Evolutionary conservation across 2,113 vertebrate species (phyloP), one percentile per base, ranked within the genome.

Genomic region (Dromiciops gliroides): DNA sequence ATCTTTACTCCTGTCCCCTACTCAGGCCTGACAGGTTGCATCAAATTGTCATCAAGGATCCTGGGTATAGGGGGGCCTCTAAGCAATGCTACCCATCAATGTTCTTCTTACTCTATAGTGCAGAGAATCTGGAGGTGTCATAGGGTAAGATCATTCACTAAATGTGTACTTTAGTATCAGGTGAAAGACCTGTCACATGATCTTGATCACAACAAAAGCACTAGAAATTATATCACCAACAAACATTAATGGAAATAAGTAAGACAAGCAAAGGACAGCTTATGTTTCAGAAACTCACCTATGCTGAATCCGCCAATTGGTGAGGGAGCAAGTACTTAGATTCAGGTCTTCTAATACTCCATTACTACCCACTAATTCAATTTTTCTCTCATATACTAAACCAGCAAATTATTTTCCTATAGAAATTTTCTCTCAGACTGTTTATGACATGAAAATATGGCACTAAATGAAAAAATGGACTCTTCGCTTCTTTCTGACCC

Each of bases 401-500:
- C 6, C 90, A 8, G 0, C 2, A 91, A 89, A 28, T 94, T 95
- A 92, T 67, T 96, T 96, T 92, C 50, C 28, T 83, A 7, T 22
- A 96, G 88, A 90, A 37, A 96, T 95, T 93, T 93, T 90, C 51
- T 25, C 31, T 25, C 8, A 47, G 91, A 44, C 51, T 1, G 0
- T 95, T 93, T 91, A 90, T 90, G 96, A 96, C 56, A 22, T 83
- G 52, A 94, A 90, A 94, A 94, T 51, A 19, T 24, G 26, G 90
- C 48, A 89, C 51, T 67, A 94, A 94, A 6, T 24, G 88, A 50
- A 92, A 93, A n/a, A 91, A 26, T 67, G 50, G 60, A 53, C 12
- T 91, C 93, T 83, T 94, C 37, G 93, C 44, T 92, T 83, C 96
- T 93, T 97, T 75, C 92, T 95, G 51, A 96, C 53, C 90, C 50